phyloP scores from a whole-genome alignment of 2,888 invertebrate species.

The Caenorhabditis sp. region DNA sequence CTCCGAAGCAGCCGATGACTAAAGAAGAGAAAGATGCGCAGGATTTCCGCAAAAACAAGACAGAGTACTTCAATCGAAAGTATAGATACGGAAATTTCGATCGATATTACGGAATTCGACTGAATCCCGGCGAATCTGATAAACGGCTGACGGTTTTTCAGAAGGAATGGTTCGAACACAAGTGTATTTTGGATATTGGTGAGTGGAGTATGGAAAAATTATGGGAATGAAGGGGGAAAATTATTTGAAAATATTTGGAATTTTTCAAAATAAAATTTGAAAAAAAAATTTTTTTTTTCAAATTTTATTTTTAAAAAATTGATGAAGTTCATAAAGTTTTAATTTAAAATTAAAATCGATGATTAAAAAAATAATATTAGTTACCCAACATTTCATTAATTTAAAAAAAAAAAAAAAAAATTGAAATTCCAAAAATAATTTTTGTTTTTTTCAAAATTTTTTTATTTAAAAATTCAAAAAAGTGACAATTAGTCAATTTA shows the following conservation, averaged over 20 bases:
- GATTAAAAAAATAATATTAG: too few relatives aligned
- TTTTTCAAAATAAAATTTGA: too few relatives aligned
- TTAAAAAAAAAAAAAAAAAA: too few relatives aligned
- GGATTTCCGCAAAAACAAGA: conserved; percentile 60
- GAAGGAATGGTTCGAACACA: conserved; percentile 90
- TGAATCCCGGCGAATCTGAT: conserved; percentile 88
- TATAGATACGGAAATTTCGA: conserved; percentile 95
- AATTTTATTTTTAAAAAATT: too few relatives aligned
- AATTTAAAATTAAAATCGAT: too few relatives aligned
- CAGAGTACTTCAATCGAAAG: conserved; percentile 72
- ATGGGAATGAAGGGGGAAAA: not conserved
- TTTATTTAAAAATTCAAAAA: too few relatives aligned
- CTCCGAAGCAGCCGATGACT: conserved; percentile 9
- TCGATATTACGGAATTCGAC: conserved; percentile 96
- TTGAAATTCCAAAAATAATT: too few relatives aligned
- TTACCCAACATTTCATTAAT: too few relatives aligned
- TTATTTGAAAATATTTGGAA: not conserved
- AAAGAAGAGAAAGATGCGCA: conserved; percentile 50
- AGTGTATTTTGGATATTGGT: conserved; percentile 94
- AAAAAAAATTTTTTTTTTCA: not conserved
- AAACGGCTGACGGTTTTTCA: conserved; percentile 90
- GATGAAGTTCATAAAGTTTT: not conserved
- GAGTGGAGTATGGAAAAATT: too few relatives aligned
- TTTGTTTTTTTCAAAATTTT: too few relatives aligned
- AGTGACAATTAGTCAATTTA: too few relatives aligned